phyloP scores from a whole-genome alignment of 2,888 invertebrate species.

The Orthosia cruda region DNA sequence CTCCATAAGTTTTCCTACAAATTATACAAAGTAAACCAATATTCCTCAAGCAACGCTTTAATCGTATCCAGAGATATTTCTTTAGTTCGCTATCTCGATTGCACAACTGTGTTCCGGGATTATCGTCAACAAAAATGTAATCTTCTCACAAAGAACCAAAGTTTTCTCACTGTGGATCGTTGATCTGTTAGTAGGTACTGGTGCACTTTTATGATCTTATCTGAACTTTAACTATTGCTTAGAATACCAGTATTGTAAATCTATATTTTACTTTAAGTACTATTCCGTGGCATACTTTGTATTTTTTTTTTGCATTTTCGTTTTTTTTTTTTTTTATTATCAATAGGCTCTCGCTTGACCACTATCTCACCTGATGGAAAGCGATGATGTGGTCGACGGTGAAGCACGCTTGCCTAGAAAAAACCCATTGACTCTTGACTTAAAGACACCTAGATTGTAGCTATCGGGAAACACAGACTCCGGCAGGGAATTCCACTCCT shows the following conservation, averaged over 20 bases:
- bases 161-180: conserved; percentile 11
- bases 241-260: conserved; percentile 23
- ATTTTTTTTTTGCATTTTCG: too few species aligned
- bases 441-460: too few species aligned
- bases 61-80: background rate
- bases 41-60: background rate
- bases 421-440: too few species aligned
- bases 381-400: too few species aligned
- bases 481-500: too few species aligned
- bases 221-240: conserved; percentile 23
- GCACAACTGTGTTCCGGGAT: conserved; percentile 2
- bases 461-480: too few species aligned
- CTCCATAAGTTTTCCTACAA: background rate
- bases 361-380: too few species aligned
- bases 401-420: too few species aligned
- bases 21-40: background rate
- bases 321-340: too few species aligned
- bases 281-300: too few species aligned
- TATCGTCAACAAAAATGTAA: conserved; percentile 16
- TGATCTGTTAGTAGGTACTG: conserved; percentile 21
- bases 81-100: conserved; percentile 10
- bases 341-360: too few species aligned
- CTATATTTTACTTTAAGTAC: background rate
- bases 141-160: conserved; percentile 16
- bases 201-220: conserved; percentile 29